Conservation (phyloP, 1,140 invertebrate genomes). For the Pemphigus obesinymphae region DNA sequence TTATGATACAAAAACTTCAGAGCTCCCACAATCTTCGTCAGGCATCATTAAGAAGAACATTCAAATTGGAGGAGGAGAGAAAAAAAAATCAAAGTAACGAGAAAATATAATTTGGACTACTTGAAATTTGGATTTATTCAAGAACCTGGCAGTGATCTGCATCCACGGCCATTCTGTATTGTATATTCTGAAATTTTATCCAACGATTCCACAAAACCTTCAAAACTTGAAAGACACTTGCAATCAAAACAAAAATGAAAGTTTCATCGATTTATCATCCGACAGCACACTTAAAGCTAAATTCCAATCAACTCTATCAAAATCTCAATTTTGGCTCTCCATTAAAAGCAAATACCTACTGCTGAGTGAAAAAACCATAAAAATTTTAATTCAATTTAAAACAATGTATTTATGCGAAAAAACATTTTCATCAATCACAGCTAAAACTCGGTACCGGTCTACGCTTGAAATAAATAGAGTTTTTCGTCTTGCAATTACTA, state of each 20-base stretch:
- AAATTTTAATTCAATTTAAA: conserved; percentile 39
- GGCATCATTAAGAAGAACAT: background rate
- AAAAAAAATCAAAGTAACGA: background rate
- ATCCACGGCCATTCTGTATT: background rate
- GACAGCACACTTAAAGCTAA: background rate
- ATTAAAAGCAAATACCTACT: background rate
- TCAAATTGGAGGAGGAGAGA: background rate
- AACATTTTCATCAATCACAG: conserved; percentile 29
- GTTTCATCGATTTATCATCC: background rate
- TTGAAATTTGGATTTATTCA: conserved; percentile 6
- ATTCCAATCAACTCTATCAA: background rate
- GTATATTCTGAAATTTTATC: background rate
- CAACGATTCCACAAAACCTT: background rate
- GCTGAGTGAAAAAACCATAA: conserved; percentile 9
- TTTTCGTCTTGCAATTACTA: too few species aligned
- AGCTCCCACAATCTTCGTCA: background rate
- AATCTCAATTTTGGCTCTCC: background rate
- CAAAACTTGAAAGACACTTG: background rate
- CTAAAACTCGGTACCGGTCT: conserved; percentile 38
- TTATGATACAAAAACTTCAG: background rate
- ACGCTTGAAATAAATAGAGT: conserved; percentile 37
- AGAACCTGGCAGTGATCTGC: background rate
- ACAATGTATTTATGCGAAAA: conserved; percentile 26
- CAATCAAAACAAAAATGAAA: background rate
- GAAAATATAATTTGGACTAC: conserved; percentile 9